Conservation (phyloP, 2,888 invertebrate genomes). For the Imbricaverruca yamaguchii region DNA sequence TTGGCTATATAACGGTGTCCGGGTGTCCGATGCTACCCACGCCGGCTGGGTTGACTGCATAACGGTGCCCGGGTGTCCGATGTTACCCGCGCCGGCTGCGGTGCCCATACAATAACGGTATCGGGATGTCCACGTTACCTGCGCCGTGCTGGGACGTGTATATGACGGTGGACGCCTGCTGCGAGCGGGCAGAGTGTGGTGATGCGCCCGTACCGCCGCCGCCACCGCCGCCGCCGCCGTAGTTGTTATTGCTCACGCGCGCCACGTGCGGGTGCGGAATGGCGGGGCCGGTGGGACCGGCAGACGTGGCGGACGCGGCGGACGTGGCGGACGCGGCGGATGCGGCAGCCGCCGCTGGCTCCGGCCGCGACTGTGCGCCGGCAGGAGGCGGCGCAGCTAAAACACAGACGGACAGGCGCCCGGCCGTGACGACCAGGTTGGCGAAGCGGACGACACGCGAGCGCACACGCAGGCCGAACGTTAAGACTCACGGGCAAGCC, state of each 20-base stretch:
- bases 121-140: conserved; percentile 43
- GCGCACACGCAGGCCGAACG: no score
- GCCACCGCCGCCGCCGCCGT: conserved; percentile 9
- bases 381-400: conserved; percentile 27
- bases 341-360: conserved; percentile 21
- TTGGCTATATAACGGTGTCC: no score
- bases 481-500: background rate
- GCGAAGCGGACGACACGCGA: no score
- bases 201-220: conserved; percentile 44
- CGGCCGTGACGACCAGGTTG: background rate
- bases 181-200: conserved; percentile 59
- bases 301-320: background rate
- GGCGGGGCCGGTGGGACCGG: conserved; percentile 6
- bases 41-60: no score
- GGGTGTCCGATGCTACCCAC: no score
- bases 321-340: background rate
- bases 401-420: conserved; percentile 23
- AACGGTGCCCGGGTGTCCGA: no score
- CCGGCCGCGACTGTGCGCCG: background rate
- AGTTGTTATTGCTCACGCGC: conserved; percentile 22
- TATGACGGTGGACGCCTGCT: conserved; percentile 69
- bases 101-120: background rate
- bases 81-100: background rate
- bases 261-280: background rate
- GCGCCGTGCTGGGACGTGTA: conserved; percentile 69